Percentiles rank a stretch among this genome's conserved stretches.
Conservation (phyloP, 1,140 invertebrate species). For the Copidosoma floridanum region DNA sequence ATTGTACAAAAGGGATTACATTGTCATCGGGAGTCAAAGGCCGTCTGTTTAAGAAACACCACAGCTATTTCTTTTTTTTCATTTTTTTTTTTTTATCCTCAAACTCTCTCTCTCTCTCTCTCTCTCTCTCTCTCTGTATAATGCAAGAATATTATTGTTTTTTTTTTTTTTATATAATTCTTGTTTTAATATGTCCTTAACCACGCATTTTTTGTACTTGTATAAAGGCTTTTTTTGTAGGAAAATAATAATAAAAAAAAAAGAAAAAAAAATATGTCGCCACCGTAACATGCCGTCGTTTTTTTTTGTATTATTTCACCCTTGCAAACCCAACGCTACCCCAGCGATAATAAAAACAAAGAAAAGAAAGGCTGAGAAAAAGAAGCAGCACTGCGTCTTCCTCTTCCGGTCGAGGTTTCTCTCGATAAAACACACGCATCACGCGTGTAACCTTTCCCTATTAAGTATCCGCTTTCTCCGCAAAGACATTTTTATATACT, state of each 20-base stretch:
- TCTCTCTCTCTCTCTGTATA: conserved; percentile 47
- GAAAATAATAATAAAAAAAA: conserved; percentile 41
- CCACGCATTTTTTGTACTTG: conserved; percentile 55
- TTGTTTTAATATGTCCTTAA: conserved; percentile 37
- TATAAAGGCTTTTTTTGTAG: conserved; percentile 57
- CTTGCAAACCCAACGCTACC: too few species aligned
- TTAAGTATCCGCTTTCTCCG: conserved; percentile 10
- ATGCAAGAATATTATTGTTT: too few species aligned
- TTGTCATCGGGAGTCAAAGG: too few species aligned
- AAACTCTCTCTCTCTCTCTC: too few species aligned
- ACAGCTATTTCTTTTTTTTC: too few species aligned
- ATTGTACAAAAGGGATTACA: conserved; percentile 16
- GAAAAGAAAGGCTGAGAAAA: neutral
- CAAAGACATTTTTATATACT: too few species aligned
- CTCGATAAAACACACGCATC: too few species aligned
- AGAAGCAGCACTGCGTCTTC: neutral
- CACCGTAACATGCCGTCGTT: too few species aligned
- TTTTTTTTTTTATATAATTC: too few species aligned
- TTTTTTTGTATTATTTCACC: too few species aligned
- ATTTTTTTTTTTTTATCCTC: too few species aligned
- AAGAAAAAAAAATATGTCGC: conserved; percentile 53
- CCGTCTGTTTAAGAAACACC: too few species aligned
- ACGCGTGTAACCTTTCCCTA: neutral
- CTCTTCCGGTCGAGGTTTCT: conserved; percentile 19
- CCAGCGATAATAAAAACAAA: conserved; percentile 25